Evolutionary conservation across 2,797 vertebrate genomes (phyloP).

Genomic region (Anabacerthia variegaticeps): DNA sequence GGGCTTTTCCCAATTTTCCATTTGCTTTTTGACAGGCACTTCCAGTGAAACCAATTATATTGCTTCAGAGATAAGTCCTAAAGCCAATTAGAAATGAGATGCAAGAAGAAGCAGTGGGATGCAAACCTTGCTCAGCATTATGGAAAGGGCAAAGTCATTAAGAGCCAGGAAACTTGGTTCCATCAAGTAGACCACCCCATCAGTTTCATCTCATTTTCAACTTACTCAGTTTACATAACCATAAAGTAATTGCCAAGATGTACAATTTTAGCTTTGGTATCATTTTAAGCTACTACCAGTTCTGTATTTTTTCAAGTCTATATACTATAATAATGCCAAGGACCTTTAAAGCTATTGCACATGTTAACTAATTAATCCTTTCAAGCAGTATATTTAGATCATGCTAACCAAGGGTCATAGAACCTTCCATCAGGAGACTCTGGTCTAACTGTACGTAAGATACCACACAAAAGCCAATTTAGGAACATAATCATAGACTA

Average conservation of each 20-base stretch:
- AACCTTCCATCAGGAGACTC: background rate
- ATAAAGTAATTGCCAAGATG: background rate
- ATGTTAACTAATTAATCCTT: background rate
- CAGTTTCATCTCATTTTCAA: background rate
- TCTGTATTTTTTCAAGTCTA: background rate
- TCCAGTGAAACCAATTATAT: background rate
- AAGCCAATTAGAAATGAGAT: background rate
- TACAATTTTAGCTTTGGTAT: background rate
- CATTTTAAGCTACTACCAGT: background rate
- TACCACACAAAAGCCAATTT: background rate
- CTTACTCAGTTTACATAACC: background rate
- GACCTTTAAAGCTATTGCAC: background rate
- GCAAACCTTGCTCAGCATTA: background rate
- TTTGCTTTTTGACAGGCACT: background rate
- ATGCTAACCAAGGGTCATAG: background rate
- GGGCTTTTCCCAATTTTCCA: background rate
- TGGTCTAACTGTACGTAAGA: background rate
- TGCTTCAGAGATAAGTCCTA: background rate
- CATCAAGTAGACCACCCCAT: background rate
- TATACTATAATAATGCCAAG: background rate
- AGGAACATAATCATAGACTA: background rate
- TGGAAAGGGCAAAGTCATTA: slow-evolving; percentile 31
- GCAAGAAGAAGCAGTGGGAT: background rate
- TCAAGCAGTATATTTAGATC: background rate
- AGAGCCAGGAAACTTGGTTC: background rate